These are phyloP conservation scores for Acanthornis magna DNA, from an alignment of 2,797 vertebrate genomes.

Conservation along the genomic window DNA sequence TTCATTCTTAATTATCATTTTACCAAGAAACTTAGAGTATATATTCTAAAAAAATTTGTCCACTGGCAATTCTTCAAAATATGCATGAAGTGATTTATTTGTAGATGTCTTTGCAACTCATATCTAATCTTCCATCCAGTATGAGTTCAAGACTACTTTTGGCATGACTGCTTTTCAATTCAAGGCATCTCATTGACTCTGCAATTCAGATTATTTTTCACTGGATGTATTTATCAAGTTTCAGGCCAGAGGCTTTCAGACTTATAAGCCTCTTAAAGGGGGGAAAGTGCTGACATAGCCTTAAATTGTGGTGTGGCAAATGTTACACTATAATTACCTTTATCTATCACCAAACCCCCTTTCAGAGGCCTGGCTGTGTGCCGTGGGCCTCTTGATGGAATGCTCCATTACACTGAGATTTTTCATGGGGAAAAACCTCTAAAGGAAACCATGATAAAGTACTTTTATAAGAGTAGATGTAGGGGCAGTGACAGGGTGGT, in stretches of 20 bases:
- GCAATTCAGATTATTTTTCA: slow-evolving; percentile 13
- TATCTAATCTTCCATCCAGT: neutral
- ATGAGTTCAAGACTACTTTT: neutral
- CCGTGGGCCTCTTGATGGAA: slow-evolving; percentile 28
- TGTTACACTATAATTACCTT: slow-evolving; percentile 62
- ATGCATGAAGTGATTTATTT: neutral
- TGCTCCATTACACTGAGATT: slow-evolving; percentile 20
- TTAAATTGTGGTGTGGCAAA: slow-evolving; percentile 52
- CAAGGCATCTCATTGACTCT: slow-evolving; percentile 24
- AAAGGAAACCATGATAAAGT: slow-evolving; percentile 38
- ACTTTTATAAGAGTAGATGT: neutral
- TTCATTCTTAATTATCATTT: neutral
- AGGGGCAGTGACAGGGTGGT: neutral
- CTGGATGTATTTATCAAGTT: slow-evolving; percentile 39
- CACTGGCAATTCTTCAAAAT: neutral
- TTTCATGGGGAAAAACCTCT: slow-evolving; percentile 8
- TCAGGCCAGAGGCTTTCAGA: slow-evolving; percentile 17
- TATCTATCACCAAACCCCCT: slow-evolving; percentile 50
- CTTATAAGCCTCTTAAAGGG: slow-evolving; percentile 38
- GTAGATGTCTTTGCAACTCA: neutral
- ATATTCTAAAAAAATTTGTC: neutral
- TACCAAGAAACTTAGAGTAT: neutral
- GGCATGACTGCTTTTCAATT: neutral
- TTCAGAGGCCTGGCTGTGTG: slow-evolving; percentile 34
- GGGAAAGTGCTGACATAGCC: slow-evolving; percentile 39